Evolutionary conservation across 2,113 vertebrate genomes (phyloP).

Genomic region (Talpa occidentalis): DNA sequence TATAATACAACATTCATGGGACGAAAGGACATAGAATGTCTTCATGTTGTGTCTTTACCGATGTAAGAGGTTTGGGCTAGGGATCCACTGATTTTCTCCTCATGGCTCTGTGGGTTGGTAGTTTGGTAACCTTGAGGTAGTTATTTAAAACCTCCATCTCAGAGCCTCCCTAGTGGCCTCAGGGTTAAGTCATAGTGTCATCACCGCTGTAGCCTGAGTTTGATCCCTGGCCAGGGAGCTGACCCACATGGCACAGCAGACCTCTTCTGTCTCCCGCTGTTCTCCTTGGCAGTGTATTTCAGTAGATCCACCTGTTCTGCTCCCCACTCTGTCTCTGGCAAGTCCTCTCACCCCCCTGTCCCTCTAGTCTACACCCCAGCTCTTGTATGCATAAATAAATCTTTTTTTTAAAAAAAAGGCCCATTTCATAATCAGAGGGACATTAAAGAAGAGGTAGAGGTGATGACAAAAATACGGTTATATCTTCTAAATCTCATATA

Average conservation of each 20-base stretch:
- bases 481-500: neutral
- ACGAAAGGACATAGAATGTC: neutral
- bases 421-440: neutral
- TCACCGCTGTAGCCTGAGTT: too few relatives aligned
- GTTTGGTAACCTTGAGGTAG: neutral
- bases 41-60: neutral
- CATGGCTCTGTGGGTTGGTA: neutral
- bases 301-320: too few relatives aligned
- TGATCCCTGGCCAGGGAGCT: too few relatives aligned
- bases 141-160: neutral
- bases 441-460: neutral
- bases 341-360: too few relatives aligned
- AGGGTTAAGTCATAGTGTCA: too few relatives aligned
- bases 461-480: neutral
- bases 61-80: neutral
- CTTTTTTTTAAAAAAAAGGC: neutral
- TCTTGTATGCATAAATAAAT: too few relatives aligned
- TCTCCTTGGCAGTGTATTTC: too few relatives aligned
- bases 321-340: too few relatives aligned
- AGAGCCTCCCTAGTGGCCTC: too few relatives aligned
- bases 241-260: too few relatives aligned
- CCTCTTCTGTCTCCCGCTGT: too few relatives aligned
- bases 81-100: neutral
- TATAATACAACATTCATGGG: neutral
- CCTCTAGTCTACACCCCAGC: too few relatives aligned